A percentile compares a stretch with the other conserved stretches of the same genome.
These are phyloP conservation scores for Heliopora coerulea DNA, from an alignment of 92 coral and sea anemone species.

Conservation along the genomic window DNA sequence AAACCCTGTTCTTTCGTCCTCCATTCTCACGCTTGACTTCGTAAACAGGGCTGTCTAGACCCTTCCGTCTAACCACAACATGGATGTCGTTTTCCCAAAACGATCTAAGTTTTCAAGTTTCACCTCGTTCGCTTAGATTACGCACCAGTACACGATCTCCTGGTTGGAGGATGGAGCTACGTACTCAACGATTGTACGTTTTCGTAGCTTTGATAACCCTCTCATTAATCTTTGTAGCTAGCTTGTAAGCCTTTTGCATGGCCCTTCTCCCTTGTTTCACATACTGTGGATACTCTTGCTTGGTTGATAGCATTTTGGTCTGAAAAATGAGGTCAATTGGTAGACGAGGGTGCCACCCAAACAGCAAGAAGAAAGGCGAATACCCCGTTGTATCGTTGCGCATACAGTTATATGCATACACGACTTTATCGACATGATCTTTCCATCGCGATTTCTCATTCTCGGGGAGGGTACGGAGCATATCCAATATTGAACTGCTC, in stretches of 20 bases:
- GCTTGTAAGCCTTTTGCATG: conserved; percentile 26
- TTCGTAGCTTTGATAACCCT: neutral
- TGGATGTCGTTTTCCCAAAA: conserved; percentile 9
- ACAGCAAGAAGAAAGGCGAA: conserved; percentile 49
- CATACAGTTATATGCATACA: conserved; percentile 57
- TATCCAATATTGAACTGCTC: no score
- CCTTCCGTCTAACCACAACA: neutral
- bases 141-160: conserved; percentile 16
- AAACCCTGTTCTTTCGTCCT: neutral
- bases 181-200: neutral
- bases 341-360: conserved; percentile 44
- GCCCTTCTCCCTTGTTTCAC: conserved; percentile 21
- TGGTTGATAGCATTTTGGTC: neutral
- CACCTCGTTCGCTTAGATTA: conserved; percentile 7
- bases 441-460: no score
- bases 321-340: conserved; percentile 44
- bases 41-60: conserved; percentile 2
- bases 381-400: conserved; percentile 42
- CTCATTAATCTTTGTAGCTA: conserved; percentile 10
- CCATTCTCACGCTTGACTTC: conserved; percentile 41
- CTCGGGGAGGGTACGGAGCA: no score
- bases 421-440: no score
- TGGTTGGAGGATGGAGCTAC: neutral
- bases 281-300: neutral
- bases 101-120: conserved; percentile 16